These are phyloP conservation scores for Phymanthus crucifer DNA, from an alignment of 92 coral and sea anemone species.

Conservation along the genomic window DNA sequence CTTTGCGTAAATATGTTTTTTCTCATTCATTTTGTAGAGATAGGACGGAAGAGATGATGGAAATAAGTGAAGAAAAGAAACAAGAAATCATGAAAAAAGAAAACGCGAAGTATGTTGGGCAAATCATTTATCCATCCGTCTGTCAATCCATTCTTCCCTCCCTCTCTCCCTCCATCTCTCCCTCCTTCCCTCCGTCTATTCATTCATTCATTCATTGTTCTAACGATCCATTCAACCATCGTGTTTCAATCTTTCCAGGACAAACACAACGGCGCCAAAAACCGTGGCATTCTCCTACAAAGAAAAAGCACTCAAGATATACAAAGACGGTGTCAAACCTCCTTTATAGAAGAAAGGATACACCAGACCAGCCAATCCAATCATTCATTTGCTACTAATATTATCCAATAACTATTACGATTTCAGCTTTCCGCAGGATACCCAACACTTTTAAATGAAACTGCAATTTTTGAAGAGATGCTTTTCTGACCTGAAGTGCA, in stretches of 20 bases:
- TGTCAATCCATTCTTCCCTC: not conserved
- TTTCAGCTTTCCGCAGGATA: not conserved
- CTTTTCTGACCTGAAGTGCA: no score
- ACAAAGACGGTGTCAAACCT: conserved; percentile 65
- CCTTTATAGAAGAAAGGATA: conserved; percentile 1
- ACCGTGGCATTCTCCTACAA: conserved; percentile 50
- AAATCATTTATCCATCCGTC: not conserved
- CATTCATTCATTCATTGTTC: not conserved
- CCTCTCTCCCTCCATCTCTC: not conserved
- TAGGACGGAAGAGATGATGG: conserved; percentile 78
- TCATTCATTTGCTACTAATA: not conserved
- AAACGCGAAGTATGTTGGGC: conserved; percentile 63
- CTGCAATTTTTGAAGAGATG: not conserved
- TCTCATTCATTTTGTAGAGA: conserved; percentile 51
- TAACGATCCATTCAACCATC: not conserved
- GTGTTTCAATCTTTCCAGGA: conserved; percentile 11
- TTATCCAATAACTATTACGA: not conserved
- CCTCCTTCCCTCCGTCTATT: not conserved
- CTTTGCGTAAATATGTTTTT: not conserved
- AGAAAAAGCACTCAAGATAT: conserved; percentile 84
- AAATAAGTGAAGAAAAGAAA: conserved; percentile 84
- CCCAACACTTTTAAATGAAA: not conserved
- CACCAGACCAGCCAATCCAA: not conserved
- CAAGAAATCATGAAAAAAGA: conserved; percentile 86
- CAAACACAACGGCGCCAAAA: conserved; percentile 47